Evolutionary conservation across 2,797 vertebrate species (phyloP), one percentile per base, ranked within the genome.

Genomic region (Microctenopoma lineatum): DNA sequence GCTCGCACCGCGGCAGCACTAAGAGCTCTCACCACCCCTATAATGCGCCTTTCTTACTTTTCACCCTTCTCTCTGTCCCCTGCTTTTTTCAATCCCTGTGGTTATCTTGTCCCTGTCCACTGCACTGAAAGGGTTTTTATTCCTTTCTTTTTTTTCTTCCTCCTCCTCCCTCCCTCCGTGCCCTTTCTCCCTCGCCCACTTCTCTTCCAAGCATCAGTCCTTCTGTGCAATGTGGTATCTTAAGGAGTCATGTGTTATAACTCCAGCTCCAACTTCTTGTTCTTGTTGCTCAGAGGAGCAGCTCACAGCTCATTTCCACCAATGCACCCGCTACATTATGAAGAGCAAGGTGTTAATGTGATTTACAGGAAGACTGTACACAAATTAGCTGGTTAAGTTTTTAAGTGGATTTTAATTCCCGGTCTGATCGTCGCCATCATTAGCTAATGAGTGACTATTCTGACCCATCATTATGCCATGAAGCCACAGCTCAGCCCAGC

Each of bases 21-120:
- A 63, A 64, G 73, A 80, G 73, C 77, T 56, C 70, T 70, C 74
- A 46, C 61, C 73, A 50, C 59, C 21, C 66, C 74, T 14, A 63
- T 65, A 70, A 84, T 61, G 51, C 16, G 42, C 72, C 66, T 75
- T 62, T 71, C 60, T 59, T 56, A 54, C 51, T 61, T 68, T 44
- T 69, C 54, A 55, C 58, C 70, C 76, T 55, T 26, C 51, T 52
- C 55, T 39, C 15, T 53, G 73, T 79, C 72, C 63, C 41, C 51
- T 18, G 38, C 36, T 54, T 73, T 53, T 21, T 62, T 73, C 69
- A 68, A 60, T 70, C 44, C 47, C 14, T 32, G 6, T n/a, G 13
- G 39, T 89, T 81, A 87, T 87, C 84, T 81, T 79, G 62, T 76
- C 79, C 66, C 53, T 75, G 61, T 84, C 62, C 50, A 8, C 27